Percentiles rank a stretch among this genome's conserved stretches.
Conservation (phyloP, 2,113 vertebrate genomes). For the Thryonomys swinderianus region DNA sequence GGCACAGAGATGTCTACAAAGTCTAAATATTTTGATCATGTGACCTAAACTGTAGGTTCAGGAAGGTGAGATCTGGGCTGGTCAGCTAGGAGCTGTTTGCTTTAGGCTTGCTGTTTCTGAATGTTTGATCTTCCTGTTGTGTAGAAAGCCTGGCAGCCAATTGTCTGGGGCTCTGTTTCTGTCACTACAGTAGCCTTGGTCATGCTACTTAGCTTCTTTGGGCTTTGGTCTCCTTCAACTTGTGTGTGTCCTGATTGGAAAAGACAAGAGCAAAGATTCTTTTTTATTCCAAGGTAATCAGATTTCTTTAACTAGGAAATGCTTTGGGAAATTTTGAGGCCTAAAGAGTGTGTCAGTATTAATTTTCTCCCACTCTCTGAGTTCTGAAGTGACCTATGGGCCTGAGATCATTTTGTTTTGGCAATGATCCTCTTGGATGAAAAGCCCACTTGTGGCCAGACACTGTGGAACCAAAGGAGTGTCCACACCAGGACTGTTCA, state of each 20-base stretch:
- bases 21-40: neutral
- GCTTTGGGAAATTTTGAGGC: neutral
- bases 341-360: neutral
- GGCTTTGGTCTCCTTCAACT: no score
- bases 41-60: neutral
- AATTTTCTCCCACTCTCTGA: neutral
- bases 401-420: neutral
- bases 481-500: no score
- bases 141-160: neutral
- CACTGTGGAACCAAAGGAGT: no score
- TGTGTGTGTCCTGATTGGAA: neutral
- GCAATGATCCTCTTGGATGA: neutral
- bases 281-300: neutral
- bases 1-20: neutral
- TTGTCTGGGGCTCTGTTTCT: neutral
- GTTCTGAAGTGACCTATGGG: neutral
- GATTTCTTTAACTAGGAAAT: neutral
- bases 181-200: neutral
- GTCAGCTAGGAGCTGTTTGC: neutral
- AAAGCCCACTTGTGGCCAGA: neutral
- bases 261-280: neutral
- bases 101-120: neutral
- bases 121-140: neutral
- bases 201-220: neutral
- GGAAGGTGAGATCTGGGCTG: neutral